Evolutionary conservation across 2,113 vertebrate genomes (phyloP), one percentile per base, ranked within the genome.

Genomic region (Phaethon lepturus): DNA sequence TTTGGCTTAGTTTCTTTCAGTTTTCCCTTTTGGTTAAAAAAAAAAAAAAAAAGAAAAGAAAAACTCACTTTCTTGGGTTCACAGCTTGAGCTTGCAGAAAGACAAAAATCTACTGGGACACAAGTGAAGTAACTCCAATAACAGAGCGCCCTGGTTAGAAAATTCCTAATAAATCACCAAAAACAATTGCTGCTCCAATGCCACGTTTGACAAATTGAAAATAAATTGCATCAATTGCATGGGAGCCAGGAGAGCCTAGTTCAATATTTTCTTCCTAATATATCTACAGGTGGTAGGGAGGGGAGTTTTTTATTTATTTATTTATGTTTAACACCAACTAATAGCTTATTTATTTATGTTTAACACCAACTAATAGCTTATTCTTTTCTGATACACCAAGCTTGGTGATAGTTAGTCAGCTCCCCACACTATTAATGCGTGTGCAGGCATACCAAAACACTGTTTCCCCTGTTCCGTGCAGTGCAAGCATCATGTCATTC

Each of bases 101-200:
- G 68, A 93, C 94, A 92, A 95, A 92, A 96, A 68, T 83, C 94
- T 81, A 87, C 79, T 15, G 49, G 96, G 79, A 88, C 63, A 86
- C 45, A 72, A 93, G 86, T 82, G 86, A 90, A 97, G 97, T 68
- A 93, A 94, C 93, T 91, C 49, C 97, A 98, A 96, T 98, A 98
- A 98, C 98, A 98, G 98, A 98, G 96, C 97, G 97, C 92, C 93
- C 98, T 91, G 97, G 95, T 97, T 94, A 97, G 96, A 96, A 97
- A 98, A 97, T 97, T 98, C 98, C 96, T 98, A 98, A 98, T 99
- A 98, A 99, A 99, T 99, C 98, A 98, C 86, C 95, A 93, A 93
- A 97, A 97, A 96, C 98, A 98, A 98, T 93, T 74, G 95, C 96
- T 72, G 69, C 90, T 95, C 88, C 82, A 58, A 73, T 93, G 94